A percentile compares a stretch with the other conserved stretches of the same genome.
Conservation (phyloP, 2,113 vertebrate species). For the Saiga tatarica region DNA sequence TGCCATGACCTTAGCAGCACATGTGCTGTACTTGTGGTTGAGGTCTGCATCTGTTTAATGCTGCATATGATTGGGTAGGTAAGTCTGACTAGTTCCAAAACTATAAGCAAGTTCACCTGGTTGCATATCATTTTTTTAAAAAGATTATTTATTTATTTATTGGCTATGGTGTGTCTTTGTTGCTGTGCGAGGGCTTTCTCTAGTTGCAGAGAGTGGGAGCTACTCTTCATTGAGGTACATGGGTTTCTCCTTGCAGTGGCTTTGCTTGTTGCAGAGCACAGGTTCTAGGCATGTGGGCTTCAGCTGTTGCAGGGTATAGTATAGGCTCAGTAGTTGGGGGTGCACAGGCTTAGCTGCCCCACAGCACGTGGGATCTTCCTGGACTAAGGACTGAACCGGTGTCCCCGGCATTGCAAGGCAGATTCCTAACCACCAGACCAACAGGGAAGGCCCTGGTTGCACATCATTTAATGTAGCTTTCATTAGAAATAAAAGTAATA, state of each 20-base stretch:
- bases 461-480: conserved; percentile 7
- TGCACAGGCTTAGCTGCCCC: neutral
- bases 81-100: neutral
- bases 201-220: neutral
- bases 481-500: neutral
- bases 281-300: neutral
- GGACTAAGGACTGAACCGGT: neutral
- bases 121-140: neutral
- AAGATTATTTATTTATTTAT: neutral
- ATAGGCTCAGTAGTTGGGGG: neutral
- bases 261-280: neutral
- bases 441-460: neutral
- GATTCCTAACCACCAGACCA: neutral
- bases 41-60: neutral
- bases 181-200: neutral
- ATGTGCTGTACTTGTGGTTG: neutral
- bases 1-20: neutral
- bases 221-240: neutral
- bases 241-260: neutral
- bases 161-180: neutral
- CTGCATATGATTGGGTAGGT: neutral
- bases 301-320: neutral
- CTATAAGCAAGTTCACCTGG: neutral
- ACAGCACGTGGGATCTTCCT: neutral
- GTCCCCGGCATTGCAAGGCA: neutral